Percentiles rank a stretch among this genome's conserved stretches.
These are phyloP conservation scores for Corvus cornix DNA, from an alignment of 2,113 vertebrate species.

Conservation along the genomic window DNA sequence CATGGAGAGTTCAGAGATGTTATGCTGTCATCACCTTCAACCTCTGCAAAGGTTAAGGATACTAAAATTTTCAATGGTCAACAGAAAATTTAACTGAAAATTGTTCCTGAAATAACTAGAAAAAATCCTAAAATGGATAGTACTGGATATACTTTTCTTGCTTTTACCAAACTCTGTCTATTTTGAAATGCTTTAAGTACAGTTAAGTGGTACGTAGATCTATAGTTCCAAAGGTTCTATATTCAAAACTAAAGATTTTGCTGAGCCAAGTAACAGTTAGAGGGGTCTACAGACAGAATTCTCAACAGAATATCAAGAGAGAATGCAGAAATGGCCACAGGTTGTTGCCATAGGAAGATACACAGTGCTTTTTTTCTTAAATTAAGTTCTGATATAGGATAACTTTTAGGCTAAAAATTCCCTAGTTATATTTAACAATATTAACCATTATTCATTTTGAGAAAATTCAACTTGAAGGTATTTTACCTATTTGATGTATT, in stretches of 20 bases:
- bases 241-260: neutral
- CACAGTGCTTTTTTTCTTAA: rapidly evolving
- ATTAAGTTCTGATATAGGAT: neutral
- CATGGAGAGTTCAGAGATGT: neutral
- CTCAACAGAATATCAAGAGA: neutral
- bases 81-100: neutral
- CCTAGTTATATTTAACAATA: neutral
- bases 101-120: neutral
- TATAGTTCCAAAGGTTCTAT: neutral
- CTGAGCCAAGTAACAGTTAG: neutral
- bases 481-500: neutral
- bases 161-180: neutral
- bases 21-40: neutral
- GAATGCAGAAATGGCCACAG: neutral
- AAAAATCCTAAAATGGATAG: neutral
- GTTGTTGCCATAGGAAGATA: neutral
- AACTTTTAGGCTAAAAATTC: neutral
- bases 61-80: neutral
- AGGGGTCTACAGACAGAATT: neutral
- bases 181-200: neutral
- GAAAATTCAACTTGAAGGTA: neutral
- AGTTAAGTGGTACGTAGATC: neutral
- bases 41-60: neutral
- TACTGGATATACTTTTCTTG: neutral
- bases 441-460: neutral